Evolutionary conservation across 2,888 invertebrate species (phyloP).

Genomic region (Apocheima hispidaria): DNA sequence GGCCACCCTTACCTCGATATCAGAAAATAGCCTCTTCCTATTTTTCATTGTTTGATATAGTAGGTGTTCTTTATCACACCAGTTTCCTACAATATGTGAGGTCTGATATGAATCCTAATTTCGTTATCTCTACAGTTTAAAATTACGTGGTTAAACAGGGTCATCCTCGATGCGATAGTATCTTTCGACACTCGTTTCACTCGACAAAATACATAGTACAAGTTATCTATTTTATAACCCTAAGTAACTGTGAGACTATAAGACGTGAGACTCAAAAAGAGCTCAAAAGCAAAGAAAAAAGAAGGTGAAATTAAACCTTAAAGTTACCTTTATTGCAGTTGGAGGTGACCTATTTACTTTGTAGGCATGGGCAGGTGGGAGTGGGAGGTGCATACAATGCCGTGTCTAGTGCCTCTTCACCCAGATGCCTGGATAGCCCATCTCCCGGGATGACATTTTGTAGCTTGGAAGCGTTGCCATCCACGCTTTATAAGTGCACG

Average conservation of each 20-base stretch:
- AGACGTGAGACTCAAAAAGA: too few species aligned
- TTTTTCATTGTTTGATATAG: too few species aligned
- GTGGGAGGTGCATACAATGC: conserved; percentile 54
- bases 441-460: conserved; percentile 36
- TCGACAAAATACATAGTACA: too few species aligned
- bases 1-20: too few species aligned
- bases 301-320: background rate
- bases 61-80: conserved; percentile 11
- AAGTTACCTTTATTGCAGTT: background rate
- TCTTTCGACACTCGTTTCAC: conserved; percentile 12
- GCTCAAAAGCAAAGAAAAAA: too few species aligned
- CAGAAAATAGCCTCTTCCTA: too few species aligned
- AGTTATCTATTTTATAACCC: too few species aligned
- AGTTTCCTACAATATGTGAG: conserved; percentile 18
- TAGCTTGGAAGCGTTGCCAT: background rate
- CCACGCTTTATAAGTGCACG: too few species aligned
- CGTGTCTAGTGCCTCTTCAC: conserved; percentile 63
- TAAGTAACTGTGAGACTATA: background rate
- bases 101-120: conserved; percentile 26
- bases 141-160: conserved; percentile 26
- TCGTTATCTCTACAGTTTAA: conserved; percentile 21
- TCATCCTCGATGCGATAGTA: conserved; percentile 13
- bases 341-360: conserved; percentile 49
- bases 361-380: conserved; percentile 37
- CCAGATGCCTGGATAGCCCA: conserved; percentile 59